Percentiles rank a stretch among this genome's conserved stretches.
phyloP scores from a whole-genome alignment of 2,888 invertebrate species.

The Coleophora flavipennella region DNA sequence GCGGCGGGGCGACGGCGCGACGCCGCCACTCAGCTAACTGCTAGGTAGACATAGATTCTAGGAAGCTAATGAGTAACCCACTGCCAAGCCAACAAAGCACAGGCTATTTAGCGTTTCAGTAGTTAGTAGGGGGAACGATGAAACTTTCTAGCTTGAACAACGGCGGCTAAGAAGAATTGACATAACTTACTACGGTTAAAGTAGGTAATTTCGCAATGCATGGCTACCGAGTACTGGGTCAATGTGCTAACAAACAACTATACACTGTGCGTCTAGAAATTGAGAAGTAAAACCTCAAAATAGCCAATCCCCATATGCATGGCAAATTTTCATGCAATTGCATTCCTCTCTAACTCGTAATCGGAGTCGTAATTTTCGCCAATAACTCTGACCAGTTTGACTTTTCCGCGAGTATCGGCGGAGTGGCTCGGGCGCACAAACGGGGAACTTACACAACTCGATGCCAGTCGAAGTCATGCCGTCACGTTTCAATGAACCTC shows the following conservation, averaged over 20 bases:
- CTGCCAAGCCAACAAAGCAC: constrained; percentile 1
- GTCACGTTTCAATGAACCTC: constrained; percentile 50
- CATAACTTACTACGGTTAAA: no score
- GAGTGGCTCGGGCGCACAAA: background rate
- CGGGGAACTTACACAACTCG: constrained; percentile 45
- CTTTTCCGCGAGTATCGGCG: background rate
- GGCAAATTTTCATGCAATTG: no score
- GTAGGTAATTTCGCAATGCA: no score
- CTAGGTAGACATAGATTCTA: constrained; percentile 15
- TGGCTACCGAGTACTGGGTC: no score
- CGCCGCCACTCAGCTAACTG: constrained; percentile 15
- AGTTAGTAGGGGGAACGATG: no score
- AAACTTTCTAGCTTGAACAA: no score
- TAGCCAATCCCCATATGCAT: no score
- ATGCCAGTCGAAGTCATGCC: constrained; percentile 25
- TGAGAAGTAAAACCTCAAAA: no score
- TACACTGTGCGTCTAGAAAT: no score
- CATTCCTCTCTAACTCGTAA: background rate
- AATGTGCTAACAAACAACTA: no score
- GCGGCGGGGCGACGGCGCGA: constrained; percentile 29
- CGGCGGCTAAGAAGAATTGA: no score
- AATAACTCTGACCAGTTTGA: constrained; percentile 3
- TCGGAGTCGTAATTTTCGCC: constrained; percentile 4
- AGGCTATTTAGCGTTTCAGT: background rate
- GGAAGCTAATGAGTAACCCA: constrained; percentile 12